Conservation (phyloP, 92 coral and sea anemone species). For the Anthopleura xanthogrammica region DNA sequence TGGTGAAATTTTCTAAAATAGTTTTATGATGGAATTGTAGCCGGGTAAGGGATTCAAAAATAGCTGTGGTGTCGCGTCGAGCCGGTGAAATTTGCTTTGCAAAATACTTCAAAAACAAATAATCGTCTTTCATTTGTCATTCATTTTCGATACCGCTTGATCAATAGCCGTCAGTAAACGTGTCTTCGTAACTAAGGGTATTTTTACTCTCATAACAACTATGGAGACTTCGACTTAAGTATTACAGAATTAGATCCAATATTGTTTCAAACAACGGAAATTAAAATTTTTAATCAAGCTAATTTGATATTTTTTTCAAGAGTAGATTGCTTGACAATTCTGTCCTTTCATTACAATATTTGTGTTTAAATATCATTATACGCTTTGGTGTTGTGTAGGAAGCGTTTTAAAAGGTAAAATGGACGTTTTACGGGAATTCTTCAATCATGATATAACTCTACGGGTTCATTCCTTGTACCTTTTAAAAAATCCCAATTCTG, state of each 20-base stretch:
- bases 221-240: neutral
- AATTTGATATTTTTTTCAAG: neutral
- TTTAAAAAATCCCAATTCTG: neutral
- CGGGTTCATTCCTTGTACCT: neutral
- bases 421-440: neutral
- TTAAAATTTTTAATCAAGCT: neutral
- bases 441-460: neutral
- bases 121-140: neutral
- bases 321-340: neutral
- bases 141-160: neutral
- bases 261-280: neutral
- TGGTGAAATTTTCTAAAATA: neutral
- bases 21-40: neutral
- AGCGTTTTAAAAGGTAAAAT: neutral
- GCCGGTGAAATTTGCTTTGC: neutral
- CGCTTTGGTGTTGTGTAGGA: neutral
- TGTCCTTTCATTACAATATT: neutral
- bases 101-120: slow-evolving; percentile 17
- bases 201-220: neutral
- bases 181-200: neutral
- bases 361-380: slow-evolving; percentile 4
- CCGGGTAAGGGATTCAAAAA: neutral
- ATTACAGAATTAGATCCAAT: neutral
- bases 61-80: neutral
- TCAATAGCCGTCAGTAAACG: neutral